A percentile compares a stretch with the other conserved stretches of the same genome.
Evolutionary conservation across 1,140 invertebrate species (phyloP).

Genomic region (Stenopsyche tienmushanensis): DNA sequence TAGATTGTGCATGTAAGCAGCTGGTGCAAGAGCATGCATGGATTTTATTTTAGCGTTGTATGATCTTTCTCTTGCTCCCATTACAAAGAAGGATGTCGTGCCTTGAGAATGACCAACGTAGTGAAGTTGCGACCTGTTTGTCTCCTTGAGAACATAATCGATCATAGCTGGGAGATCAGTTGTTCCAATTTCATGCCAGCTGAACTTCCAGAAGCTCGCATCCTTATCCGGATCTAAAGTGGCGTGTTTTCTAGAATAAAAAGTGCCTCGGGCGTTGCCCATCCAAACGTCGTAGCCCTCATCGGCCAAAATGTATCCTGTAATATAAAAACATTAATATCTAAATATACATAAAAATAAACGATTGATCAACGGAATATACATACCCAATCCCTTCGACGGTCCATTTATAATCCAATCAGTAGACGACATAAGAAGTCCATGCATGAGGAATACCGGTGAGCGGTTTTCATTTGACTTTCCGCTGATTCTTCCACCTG

Average conservation of each 20-base stretch:
- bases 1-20: slow-evolving; percentile 16
- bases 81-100: slow-evolving; percentile 61
- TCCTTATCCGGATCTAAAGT: slow-evolving; percentile 49
- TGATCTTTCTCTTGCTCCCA: slow-evolving; percentile 59
- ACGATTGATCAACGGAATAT: not conserved
- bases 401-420: slow-evolving; percentile 61
- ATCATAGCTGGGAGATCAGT: slow-evolving; percentile 67
- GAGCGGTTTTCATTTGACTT: slow-evolving; percentile 43
- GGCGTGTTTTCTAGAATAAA: slow-evolving; percentile 63
- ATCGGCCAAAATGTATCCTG: slow-evolving; percentile 68
- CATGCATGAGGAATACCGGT: slow-evolving; percentile 63
- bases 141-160: slow-evolving; percentile 59
- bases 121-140: slow-evolving; percentile 53
- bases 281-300: slow-evolving; percentile 76
- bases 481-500: slow-evolving; percentile 46
- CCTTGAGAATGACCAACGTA: slow-evolving; percentile 61
- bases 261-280: slow-evolving; percentile 67
- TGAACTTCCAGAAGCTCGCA: slow-evolving; percentile 61
- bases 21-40: slow-evolving; percentile 64
- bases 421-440: slow-evolving; percentile 60
- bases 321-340: slow-evolving; percentile 41
- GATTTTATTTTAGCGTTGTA: slow-evolving; percentile 59
- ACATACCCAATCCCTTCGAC: slow-evolving; percentile 53
- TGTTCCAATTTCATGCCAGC: slow-evolving; percentile 62
- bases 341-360: not conserved